Percentiles rank a stretch among this genome's conserved stretches.
Evolutionary conservation across 2,888 invertebrate genomes (phyloP).

Genomic region (Scaptomyza flava): DNA sequence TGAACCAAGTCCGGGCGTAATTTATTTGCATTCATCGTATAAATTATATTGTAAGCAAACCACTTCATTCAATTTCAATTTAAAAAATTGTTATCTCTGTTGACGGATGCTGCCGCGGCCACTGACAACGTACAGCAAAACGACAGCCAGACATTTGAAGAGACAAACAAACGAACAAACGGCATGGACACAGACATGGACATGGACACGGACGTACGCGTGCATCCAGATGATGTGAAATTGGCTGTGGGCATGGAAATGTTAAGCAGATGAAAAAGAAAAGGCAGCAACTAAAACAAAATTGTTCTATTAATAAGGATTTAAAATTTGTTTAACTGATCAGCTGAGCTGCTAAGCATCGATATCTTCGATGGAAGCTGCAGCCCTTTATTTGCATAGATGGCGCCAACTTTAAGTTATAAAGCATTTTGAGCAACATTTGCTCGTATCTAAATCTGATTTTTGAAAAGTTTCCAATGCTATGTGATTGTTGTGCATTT

Average conservation of each 20-base stretch:
- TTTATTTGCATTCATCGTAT: conserved; percentile 83
- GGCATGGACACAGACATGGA: conserved; percentile 21
- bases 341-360: not conserved
- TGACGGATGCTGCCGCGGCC: conserved; percentile 82
- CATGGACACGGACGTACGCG: conserved; percentile 9
- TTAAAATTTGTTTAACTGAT: not conserved
- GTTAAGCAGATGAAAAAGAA: conserved; percentile 24
- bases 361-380: not conserved
- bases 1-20: conserved; percentile 71
- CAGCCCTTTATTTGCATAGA: not conserved
- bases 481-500: not conserved
- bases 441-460: not conserved
- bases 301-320: not conserved
- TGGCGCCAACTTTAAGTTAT: not conserved
- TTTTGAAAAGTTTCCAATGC: not conserved
- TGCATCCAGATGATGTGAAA: conserved; percentile 21
- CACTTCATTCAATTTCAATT: conserved; percentile 85
- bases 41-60: conserved; percentile 85
- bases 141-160: conserved; percentile 71
- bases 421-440: not conserved
- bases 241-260: conserved; percentile 13
- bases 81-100: conserved; percentile 83
- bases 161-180: conserved; percentile 51
- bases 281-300: conserved; percentile 1
- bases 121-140: conserved; percentile 75